These are phyloP conservation scores for Mesorhabditis sp. DNA, from an alignment of 2,888 invertebrate genomes.

Conservation along the genomic window DNA sequence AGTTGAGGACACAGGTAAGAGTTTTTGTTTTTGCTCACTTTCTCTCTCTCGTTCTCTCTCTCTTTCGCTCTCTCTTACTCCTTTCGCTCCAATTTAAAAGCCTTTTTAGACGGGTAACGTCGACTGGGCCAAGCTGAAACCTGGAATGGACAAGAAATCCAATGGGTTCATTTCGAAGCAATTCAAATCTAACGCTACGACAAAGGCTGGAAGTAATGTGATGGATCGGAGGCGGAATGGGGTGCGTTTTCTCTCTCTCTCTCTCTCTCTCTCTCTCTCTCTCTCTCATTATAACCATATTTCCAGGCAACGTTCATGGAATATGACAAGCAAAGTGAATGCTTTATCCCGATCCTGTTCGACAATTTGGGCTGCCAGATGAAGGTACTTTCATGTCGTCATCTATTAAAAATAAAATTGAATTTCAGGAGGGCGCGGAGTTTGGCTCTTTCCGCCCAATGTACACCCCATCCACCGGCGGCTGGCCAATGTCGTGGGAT, in stretches of 20 bases:
- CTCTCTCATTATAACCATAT: background rate
- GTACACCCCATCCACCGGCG: conserved; percentile 36
- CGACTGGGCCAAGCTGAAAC: conserved; percentile 36
- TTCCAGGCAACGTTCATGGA: background rate
- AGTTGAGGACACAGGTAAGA: background rate
- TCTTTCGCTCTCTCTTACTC: no score
- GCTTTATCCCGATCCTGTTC: conserved; percentile 38
- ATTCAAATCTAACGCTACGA: conserved; percentile 39
- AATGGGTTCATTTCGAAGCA: conserved; percentile 46
- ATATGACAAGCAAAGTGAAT: conserved; percentile 25
- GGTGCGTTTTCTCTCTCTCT: conserved; percentile 2
- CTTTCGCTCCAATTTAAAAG: background rate
- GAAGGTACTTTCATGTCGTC: background rate
- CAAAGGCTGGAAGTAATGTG: conserved; percentile 46
- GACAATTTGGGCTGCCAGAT: conserved; percentile 9
- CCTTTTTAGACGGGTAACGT: conserved; percentile 36
- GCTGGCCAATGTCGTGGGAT: conserved; percentile 39
- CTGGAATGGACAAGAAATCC: conserved; percentile 40
- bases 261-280: background rate
- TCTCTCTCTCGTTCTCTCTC: no score
- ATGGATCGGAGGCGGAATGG: conserved; percentile 36
- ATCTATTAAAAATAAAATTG: background rate
- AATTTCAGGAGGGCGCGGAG: background rate
- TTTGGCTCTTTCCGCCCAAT: conserved; percentile 45
- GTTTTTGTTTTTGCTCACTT: background rate